Base-by-base conservation (phyloP, 2,888 invertebrate genomes). In the Octodonta nipae region DNA sequence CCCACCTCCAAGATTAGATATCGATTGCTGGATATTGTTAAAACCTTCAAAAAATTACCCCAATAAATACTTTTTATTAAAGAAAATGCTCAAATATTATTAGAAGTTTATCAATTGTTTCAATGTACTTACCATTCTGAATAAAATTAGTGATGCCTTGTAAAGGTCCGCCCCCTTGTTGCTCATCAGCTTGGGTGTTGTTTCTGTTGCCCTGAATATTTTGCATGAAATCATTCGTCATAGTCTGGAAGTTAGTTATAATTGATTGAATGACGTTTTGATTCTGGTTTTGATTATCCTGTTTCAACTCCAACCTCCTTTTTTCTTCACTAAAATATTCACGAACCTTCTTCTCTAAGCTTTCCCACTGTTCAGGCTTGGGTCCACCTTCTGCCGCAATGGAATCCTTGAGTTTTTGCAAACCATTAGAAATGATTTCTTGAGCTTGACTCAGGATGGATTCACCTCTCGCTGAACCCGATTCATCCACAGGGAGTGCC, bases 101-200 rank as follows among this genome's bases (percentile, higher is more conserved):
- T n/a, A n/a, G n/a, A n/a, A n/a, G n/a, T n/a, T n/a, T n/a, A n/a
- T n/a, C n/a, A n/a, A n/a, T n/a, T n/a, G n/a, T n/a, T n/a, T n/a
- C n/a, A n/a, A n/a, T n/a, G n/a, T n/a, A 35, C 35, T 41, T 38
- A 49, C 49, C 49, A 13, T 37, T 41, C 30, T 42, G 43, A 37
- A 49, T 42, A 27, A 38, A 44, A 13, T 36, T 39, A 13, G 46
- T 26, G 26, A 49, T 45, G 10, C 43, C 44, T 31, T 43, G 44
- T 13, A 45, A 32, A n/a, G n/a, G 20, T 4, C 16, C n/a, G 36
- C 11, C 14, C 33, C 35, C 30, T 33, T 36, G 30, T 40, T 36
- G 12, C 28, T 38, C 36, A 33, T 38, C 30, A 5, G 30, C 28
- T 11, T 30, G 15, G 12, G 26, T 15, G 26, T 34, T 13, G 16